Conservation (phyloP, 2,113 vertebrate species). For the Thamnaconus septentrionalis region DNA sequence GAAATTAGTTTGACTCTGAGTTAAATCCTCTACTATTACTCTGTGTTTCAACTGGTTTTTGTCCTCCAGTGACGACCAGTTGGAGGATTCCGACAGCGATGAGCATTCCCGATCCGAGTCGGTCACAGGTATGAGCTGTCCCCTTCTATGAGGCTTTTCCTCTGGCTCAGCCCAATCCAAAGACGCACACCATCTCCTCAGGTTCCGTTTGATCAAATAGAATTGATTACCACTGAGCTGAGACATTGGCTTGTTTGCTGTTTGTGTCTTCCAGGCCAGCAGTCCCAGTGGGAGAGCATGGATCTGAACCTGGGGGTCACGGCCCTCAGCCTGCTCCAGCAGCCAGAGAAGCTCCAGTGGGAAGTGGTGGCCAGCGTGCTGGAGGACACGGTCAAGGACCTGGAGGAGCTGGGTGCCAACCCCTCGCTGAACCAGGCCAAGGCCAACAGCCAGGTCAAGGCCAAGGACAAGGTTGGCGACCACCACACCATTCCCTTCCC, state of each 20-base stretch:
- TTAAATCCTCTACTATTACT: no score
- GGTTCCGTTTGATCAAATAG: no score
- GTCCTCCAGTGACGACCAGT: conserved; percentile 88
- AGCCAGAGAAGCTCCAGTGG: conserved; percentile 98
- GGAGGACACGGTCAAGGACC: conserved; percentile 97
- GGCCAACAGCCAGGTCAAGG: conserved; percentile 81
- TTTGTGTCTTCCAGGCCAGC: conserved; percentile 79
- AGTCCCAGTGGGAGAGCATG: conserved; percentile 93
- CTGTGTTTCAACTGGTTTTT: not conserved
- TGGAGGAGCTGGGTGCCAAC: conserved; percentile 96
- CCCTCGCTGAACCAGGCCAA: conserved; percentile 87
- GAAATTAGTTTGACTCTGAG: no score
- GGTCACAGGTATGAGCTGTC: conserved; percentile 81
- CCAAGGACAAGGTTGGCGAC: conserved; percentile 91
- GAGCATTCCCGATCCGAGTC: conserved; percentile 98
- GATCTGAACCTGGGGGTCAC: conserved; percentile 94
- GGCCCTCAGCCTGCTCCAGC: conserved; percentile 93
- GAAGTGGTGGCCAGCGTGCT: conserved; percentile 97
- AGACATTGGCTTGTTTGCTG: not conserved
- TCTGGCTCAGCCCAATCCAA: no score
- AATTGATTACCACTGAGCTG: not conserved
- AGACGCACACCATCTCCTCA: not conserved
- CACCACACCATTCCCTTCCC: conserved; percentile 99
- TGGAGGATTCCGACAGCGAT: conserved; percentile 98
- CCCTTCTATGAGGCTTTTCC: not conserved